Base-by-base conservation (phyloP, 2,113 vertebrate species). In the Echinops telfairi region DNA sequence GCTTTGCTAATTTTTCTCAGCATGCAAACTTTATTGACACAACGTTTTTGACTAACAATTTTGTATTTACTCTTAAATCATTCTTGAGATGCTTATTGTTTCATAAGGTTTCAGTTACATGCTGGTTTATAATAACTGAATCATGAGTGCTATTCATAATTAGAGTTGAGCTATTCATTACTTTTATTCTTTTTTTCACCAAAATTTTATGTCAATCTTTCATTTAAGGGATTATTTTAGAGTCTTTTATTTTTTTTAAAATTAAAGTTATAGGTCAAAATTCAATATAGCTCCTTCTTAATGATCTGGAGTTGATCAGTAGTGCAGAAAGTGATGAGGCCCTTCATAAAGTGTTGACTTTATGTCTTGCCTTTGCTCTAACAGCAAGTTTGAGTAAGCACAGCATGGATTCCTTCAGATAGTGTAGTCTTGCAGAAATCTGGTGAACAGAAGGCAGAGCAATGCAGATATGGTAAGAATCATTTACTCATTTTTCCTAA, bases 1-100 rank as follows among this genome's bases (percentile, higher is more conserved):
- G 94, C 89, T 93, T 93, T 96, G 93, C 94, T 98, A 98, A 98
- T 97, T 98, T 97, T 97, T 97, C 96, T 96, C 96, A 97, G 97
- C 73, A 68, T 97, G 95, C 83, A 94, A 97, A 82, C 93, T 96
- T 96, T 97, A 97, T 97, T 97, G 78, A 93, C 95, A 94, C 98
- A 96, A 97, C 88, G 97, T 94, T 86, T 87, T 95, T 97, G 96
- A 95, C 20, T 0, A 96, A 96, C 97, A 90, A 97, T 95, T 95
- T 75, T 70, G 86, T 97, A 96, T 97, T 96, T 89, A 83, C 36
- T 82, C 62, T 95, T 38, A 91, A 95, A 86, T 53, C 91, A 64
- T 91, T 97, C 90, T 96, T 96, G 83, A 94, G 78, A 29, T 66
- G 58, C 97, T 97, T 95, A 96, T 97, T 97, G 89, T 97, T 97